Base-by-base conservation (phyloP, 2,888 invertebrate species). In the Pedicia rivosa region DNA sequence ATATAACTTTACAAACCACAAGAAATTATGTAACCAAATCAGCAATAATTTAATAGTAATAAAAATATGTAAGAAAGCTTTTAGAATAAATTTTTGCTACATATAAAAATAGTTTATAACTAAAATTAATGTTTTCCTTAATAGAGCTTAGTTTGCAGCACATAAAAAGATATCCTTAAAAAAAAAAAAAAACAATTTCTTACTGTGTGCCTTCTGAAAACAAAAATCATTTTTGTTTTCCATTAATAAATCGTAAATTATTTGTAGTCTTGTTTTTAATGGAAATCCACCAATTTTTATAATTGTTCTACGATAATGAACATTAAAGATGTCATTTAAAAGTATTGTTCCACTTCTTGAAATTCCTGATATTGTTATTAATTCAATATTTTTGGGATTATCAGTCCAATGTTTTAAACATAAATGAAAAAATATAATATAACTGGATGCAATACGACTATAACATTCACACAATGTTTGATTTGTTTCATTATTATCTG, bases 301-400 rank as follows among this genome's bases (percentile, higher is more conserved):
- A 2, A 43, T 29, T 13, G 34, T 38, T 19, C 33, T 36, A 35
- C 37, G 28, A 35, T 40, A 41, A 34, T 39, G 40, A 20, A 37
- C 35, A 15, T 39, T 28, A 26, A 42, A 41, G 8, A 40, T 24
- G 29, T 42, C 39, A 24, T 33, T 39, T 14, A 44, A 22, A 5
- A 42, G 5, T n/a, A 42, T 20, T 1, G 33, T 22, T 4, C 40
- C 44, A 17, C 24, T 22, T 25, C 34, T 31, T 10, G 36, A 35
- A 14, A 41, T 37, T 24, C 30, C 35, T 24, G 44, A 37, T 7
- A 16, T 25, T 24, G 37, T 16, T 16, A 25, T n/a, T 27, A 38
- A 40, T 40, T 42, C 43, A 27, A 44, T 39, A 30, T 28, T 27
- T 35, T 41, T 42, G 2, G 43, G 41, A 41, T 39, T 27, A n/a